Percentiles rank a stretch among this genome's conserved stretches.
Evolutionary conservation across 2,888 invertebrate species (phyloP).

Genomic region (Drosophila paucipuncta): DNA sequence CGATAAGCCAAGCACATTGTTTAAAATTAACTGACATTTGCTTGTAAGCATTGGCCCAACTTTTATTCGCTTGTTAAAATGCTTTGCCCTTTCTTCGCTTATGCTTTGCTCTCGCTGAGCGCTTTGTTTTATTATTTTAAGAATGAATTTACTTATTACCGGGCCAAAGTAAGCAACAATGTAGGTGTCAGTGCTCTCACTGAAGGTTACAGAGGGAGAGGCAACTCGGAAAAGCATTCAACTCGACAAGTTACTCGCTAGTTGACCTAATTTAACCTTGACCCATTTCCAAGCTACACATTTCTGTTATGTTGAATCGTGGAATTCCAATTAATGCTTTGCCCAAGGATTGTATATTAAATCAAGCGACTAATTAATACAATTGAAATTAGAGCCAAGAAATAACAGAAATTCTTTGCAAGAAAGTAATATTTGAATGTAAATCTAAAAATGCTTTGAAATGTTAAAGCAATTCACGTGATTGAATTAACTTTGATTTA

Average conservation of each 20-base stretch:
- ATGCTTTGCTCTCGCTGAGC: neutral
- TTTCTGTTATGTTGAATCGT: constrained; percentile 19
- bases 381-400: neutral
- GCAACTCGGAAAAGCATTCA: constrained; percentile 64
- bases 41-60: neutral
- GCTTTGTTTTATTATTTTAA: constrained; percentile 18
- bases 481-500: too few species aligned
- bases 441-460: too few species aligned
- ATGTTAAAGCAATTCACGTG: too few species aligned
- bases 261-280: constrained; percentile 79
- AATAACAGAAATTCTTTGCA: neutral
- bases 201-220: constrained; percentile 41
- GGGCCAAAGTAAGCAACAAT: constrained; percentile 39
- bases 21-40: neutral
- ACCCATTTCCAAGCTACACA: constrained; percentile 55
- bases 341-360: constrained; percentile 24
- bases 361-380: constrained; percentile 27
- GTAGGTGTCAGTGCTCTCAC: constrained; percentile 63
- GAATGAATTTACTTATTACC: constrained; percentile 44
- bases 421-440: neutral
- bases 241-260: constrained; percentile 59
- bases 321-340: constrained; percentile 22
- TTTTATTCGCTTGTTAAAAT: neutral
- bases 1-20: neutral
- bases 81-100: neutral